Percentiles rank a stretch among this genome's conserved stretches.
Conservation (phyloP, 2,797 vertebrate species). For the Pangasius sanitwongsei region DNA sequence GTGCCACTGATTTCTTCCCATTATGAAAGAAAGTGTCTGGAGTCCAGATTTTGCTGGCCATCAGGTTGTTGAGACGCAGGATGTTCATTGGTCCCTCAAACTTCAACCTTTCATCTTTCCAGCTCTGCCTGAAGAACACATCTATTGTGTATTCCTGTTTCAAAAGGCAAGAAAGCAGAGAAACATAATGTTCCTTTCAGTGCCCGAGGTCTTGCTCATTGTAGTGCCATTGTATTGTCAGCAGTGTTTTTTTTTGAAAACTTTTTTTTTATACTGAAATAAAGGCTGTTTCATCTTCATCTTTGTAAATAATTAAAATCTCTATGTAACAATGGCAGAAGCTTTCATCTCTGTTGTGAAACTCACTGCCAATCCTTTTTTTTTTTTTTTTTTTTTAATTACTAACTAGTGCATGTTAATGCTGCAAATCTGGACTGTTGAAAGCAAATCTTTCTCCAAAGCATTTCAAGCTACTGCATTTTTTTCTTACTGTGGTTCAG, state of each 20-base stretch:
- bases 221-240: neutral
- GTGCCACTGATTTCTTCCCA: slow-evolving; percentile 97
- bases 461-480: neutral
- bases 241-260: neutral
- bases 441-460: slow-evolving; percentile 6
- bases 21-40: slow-evolving; percentile 99
- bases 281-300: neutral
- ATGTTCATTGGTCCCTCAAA: slow-evolving; percentile 98
- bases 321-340: neutral
- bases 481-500: neutral
- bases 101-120: slow-evolving; percentile 94
- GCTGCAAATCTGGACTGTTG: neutral
- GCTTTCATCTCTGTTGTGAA: neutral
- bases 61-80: slow-evolving; percentile 94
- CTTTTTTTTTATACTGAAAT: neutral
- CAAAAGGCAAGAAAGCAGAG: slow-evolving; percentile 16
- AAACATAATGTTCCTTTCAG: neutral
- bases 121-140: slow-evolving; percentile 96
- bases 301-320: neutral
- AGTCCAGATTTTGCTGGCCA: slow-evolving; percentile 99
- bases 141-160: slow-evolving; percentile 97
- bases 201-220: neutral
- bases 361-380: neutral
- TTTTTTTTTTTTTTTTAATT: neutral
- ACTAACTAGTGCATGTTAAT: neutral